Evolutionary conservation across 1,140 invertebrate species (phyloP), one percentile per base, ranked within the genome.

Genomic region (Calliopsis andreniformis): DNA sequence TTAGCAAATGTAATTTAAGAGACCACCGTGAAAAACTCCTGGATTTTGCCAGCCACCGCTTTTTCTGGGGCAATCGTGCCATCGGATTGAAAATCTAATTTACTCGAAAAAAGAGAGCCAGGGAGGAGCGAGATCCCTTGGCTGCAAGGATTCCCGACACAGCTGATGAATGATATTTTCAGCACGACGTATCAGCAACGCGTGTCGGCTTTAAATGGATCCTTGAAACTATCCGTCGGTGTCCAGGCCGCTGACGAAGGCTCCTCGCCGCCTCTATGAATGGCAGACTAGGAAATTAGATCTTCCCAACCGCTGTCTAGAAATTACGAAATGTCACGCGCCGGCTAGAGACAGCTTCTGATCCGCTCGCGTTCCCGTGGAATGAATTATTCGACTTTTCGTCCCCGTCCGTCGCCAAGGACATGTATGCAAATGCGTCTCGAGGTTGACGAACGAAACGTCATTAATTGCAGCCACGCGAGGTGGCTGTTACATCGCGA

Each of bases 201-300:
- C 68, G 78, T 80, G 59, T 47, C 43, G 47, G 69, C 73, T 77
- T 84, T 84, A 84, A 84, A 84, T 66, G 78, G 83, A 77, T 73
- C 78, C 76, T 71, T 28, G 76, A 61, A 82, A 79, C 82, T 78
- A 87, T 87, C 80, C 78, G 79, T 85, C 71, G 61, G 56, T 68
- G 67, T 70, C 76, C 79, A 39, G 68, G 62, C 47, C 63, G 28
- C 71, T 51, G 77, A 78, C 75, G 73, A 79, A 66, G 85, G 82
- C 70, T 53, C 62, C 64, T 43, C 62, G 59, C 51, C 68, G 20
- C 63, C 76, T 45, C 64, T 56, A 35, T 75, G 75, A 84, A 87
- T 86, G 85, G 71, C 85, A 86, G 82, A 55, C 76, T 84, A 86
- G 85, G 85, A 87, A 87, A 87, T 87, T 86, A 87, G 84, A 86